phyloP scores from a whole-genome alignment of 2,113 vertebrate species.

The Dermatemys mawii region DNA sequence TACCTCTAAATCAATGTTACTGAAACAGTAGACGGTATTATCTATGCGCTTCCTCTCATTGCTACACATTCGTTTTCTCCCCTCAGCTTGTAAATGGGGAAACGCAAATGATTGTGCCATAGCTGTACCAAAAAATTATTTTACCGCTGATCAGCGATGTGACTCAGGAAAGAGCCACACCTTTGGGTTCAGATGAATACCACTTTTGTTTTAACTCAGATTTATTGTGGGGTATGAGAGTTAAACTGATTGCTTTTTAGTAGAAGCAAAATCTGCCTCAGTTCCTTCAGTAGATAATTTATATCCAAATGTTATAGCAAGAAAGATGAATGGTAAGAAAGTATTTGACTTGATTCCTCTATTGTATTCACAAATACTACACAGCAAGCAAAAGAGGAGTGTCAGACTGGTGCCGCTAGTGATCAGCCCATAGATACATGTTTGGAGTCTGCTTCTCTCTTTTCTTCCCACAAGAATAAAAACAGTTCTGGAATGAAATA shows the following conservation, averaged over 20 bases:
- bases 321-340: not conserved
- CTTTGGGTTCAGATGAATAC: not conserved
- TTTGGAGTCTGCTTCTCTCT: not conserved
- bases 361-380: not conserved
- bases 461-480: not conserved
- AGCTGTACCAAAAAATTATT: rapidly evolving
- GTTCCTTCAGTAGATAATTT: not conserved
- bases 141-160: rapidly evolving
- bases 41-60: not conserved
- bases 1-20: not conserved
- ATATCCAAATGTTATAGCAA: not conserved
- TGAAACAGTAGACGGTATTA: rapidly evolving
- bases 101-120: not conserved
- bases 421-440: not conserved
- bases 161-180: not conserved
- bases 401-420: rapidly evolving
- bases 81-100: not conserved
- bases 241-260: not conserved
- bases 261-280: not conserved
- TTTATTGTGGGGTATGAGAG: not conserved
- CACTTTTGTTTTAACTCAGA: not conserved
- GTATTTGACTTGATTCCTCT: not conserved
- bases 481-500: not conserved
- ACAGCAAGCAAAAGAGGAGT: not conserved
- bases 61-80: not conserved